Evolutionary conservation across 2,113 vertebrate genomes (phyloP), one percentile per base, ranked within the genome.

Genomic region (Oreochromis spilurus): DNA sequence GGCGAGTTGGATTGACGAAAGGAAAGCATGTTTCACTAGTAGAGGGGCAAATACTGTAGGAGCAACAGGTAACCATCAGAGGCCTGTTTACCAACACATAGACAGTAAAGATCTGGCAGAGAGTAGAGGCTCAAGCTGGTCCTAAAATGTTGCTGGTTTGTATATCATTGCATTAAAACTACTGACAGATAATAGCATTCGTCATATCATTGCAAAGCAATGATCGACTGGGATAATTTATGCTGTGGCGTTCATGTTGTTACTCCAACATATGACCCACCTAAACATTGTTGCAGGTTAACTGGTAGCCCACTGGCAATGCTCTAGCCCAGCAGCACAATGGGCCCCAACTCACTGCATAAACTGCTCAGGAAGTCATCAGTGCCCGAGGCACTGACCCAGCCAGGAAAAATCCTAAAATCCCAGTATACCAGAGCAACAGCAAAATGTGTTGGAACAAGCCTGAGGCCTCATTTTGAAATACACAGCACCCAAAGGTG

Each of bases 251-350:
- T 75, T 29, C 0, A 48, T 48, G 43, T 48, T 75, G 70, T 2
- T 75, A 1, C 5, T 75, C 3, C 24, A 48, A 29, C 17, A 29
- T 75, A 29, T 17, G 5, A 29, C 9, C 70, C 43, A 48, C 70
- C 14, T 48, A 75, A 75, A 75, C 70, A 75, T 75, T 75, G 70
- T 29, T 75, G 70, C 14, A 75, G 14, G 31, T 36, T 62, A 75
- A 77, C 43, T 11, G 0, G 2, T 48, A 17, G 43, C 70, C 24
- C 70, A 77, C 1, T 77, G 70, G 24, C 43, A 75, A 7, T 19
- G 70, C 9, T 16, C 6, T 50, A 31, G 5, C 43, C 3, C 9
- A 75, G 70, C 43, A 12, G 24, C 24, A 31, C 16, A 29, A 19
- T 50, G 24, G 6, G 43, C 24, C 9, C 43, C 3, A 31, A 6